Base-by-base conservation (phyloP, 2,888 invertebrate species). In the Proisotoma minuta region DNA sequence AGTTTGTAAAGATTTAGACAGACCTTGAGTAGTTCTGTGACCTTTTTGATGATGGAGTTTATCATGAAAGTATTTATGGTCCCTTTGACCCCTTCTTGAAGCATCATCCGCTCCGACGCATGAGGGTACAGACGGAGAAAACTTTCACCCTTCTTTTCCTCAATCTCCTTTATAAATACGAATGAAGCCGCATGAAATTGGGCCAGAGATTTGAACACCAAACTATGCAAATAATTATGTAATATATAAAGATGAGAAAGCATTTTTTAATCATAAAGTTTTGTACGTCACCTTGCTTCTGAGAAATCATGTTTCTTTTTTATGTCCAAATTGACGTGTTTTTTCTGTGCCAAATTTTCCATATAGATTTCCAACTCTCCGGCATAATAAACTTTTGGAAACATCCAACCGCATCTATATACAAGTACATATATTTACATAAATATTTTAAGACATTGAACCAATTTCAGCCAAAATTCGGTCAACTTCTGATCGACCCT, bases 91-190 rank as follows among this genome's bases (percentile, higher is more conserved):
- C 65, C 68, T 3, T 63, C 22, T 15, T 65, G 62, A 23, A 63
- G 62, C 68, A 68, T 68, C 68, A 68, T 68, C 47, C 65, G 51
- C 49, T 68, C 68, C 24, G 61, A 59, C 8, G 68, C 65, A 23
- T 65, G 61, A 20, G 68, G 68, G 24, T 61, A 68, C 57, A 50
- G 62, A 28, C 29, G 47, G 39, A 65, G 59, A 57, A 68, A 68
- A n/a, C n/a, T n/a, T n/a, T n/a, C n/a, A 22, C 26, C 28, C 29
- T 65, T 57, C 59, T 61, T 24, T 22, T 65, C 68, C 40, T 15
- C 34, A 2, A 68, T 63, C 49, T 68, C 63, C 59, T 68, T 60
- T 22, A 68, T 68, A 23, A 63, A 39, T 8, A 63, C 63, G 48
- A 61, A 68, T 24, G 68, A 68, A 40, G 62, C 59, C 18, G 65